Conservation (phyloP, 64 coral and sea anemone species). For the Platygyra sinensis region DNA sequence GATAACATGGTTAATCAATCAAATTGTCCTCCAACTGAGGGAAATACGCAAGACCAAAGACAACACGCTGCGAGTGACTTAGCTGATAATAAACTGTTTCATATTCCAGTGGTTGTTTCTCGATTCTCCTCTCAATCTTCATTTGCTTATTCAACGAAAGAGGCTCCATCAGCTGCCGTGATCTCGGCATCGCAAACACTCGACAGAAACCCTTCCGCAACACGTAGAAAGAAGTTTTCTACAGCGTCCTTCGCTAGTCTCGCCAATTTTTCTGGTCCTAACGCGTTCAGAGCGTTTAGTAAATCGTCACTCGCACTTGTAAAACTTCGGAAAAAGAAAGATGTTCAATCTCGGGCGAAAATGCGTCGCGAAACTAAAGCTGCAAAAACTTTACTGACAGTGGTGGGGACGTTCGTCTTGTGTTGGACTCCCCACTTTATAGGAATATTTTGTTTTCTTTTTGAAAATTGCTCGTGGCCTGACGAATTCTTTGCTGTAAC, state of each 20-base stretch:
- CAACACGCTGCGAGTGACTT: background rate
- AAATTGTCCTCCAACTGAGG: background rate
- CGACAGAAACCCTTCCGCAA: background rate
- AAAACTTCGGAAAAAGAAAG: conserved; percentile 33
- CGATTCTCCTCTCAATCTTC: background rate
- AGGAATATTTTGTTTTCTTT: conserved; percentile 83
- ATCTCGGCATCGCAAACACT: background rate
- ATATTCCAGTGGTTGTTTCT: conserved; percentile 14
- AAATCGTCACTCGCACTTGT: conserved; percentile 13
- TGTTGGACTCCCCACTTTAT: conserved; percentile 90
- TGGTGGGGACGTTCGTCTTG: conserved; percentile 78
- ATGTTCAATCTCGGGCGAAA: conserved; percentile 9
- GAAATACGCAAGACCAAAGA: background rate
- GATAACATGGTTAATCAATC: background rate
- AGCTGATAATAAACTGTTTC: background rate
- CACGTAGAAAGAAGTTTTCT: conserved; percentile 11
- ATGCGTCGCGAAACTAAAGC: conserved; percentile 76
- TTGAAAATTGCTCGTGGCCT: conserved; percentile 57
- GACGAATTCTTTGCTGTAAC: conserved; percentile 80
- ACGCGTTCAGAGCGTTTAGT: conserved; percentile 35
- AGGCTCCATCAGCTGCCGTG: background rate
- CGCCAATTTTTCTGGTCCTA: background rate
- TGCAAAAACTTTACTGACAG: conserved; percentile 77
- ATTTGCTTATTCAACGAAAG: background rate
- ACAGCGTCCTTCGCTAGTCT: background rate